Evolutionary conservation across 2,797 vertebrate species (phyloP), one percentile per base, ranked within the genome.

Genomic region (Neosilurus hyrtlii): DNA sequence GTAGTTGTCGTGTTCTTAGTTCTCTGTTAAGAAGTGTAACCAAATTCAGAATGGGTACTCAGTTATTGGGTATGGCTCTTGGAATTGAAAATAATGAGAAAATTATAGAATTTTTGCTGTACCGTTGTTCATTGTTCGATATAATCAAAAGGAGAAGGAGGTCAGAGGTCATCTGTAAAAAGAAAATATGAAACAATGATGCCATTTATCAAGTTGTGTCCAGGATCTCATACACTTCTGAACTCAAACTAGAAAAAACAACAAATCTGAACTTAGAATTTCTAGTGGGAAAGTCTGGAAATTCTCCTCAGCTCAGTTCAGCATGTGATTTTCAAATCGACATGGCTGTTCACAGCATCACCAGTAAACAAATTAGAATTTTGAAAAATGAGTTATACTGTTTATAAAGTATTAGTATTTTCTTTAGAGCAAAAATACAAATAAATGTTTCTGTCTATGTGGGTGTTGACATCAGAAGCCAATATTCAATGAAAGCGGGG

Each of bases 401-500:
- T 20, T 26, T 22, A 70, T 71, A 51, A 4, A 43, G 43, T 5
- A 43, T 12, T 70, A 49, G n/a, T 71, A 68, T 68, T 51, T 71
- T 10, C 43, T 1, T 56, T 56, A 20, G 71, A 26, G 0, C 24
- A 56, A 74, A 56, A 24, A 74, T 74, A 22, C 9, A 57, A 11
- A 35, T 57, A 24, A 43, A 82, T 84, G 80, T 85, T 78, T 86
- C 66, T 79, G 72, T 76, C 37, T 76, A 18, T 68, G 80, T 81
- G 57, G 74, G 81, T 43, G 63, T n/a, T 84, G 85, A 83, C 72
- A 68, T 87, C 73, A 83, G 65, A 71, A 56, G 24, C 9, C 89
- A 79, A 84, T 83, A 78, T 81, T 88, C 83, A 86, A 63, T 77
- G 86, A 89, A 86, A 88, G 37, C 26, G 67, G 85, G 67, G 82